Evolutionary conservation across 37 sponge, comb jelly and placozoan species (phyloP).

Genomic region (Haliclona indistincta): DNA sequence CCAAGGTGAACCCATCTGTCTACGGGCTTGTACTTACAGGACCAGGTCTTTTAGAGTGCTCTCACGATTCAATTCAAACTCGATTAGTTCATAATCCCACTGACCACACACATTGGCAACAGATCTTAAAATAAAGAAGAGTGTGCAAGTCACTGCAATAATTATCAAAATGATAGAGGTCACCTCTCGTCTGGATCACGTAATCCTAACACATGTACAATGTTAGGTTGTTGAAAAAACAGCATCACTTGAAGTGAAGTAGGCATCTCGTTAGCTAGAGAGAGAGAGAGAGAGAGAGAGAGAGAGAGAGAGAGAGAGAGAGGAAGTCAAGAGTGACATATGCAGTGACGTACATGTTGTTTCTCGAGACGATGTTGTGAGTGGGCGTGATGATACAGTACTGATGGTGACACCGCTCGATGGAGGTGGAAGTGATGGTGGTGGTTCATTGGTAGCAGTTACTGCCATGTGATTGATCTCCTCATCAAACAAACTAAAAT

Average conservation of each 20-base stretch:
- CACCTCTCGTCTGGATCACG: slow-evolving; percentile 5
- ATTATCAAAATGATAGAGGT: too few relatives aligned
- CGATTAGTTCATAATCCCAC: background rate
- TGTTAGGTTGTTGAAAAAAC: background rate
- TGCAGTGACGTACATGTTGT: background rate
- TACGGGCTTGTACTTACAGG: background rate
- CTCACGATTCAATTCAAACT: background rate
- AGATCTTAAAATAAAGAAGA: background rate
- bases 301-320: background rate
- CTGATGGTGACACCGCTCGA: background rate
- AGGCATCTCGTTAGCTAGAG: background rate
- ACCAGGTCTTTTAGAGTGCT: background rate
- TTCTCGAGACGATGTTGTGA: background rate
- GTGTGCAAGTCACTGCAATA: background rate
- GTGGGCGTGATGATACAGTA: slow-evolving; percentile 3
- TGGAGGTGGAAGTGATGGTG: background rate
- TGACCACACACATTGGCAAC: slow-evolving; percentile 1
- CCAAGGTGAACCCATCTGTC: too few relatives aligned
- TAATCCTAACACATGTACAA: too few relatives aligned
- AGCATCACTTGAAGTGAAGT: background rate
- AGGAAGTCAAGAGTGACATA: background rate
- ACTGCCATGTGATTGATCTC: slow-evolving; percentile 34
- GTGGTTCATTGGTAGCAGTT: background rate
- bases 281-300: background rate
- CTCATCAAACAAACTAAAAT: slow-evolving; percentile 58